Base-by-base conservation (phyloP, 2,113 vertebrate species). In the Centrocercus urophasianus region DNA sequence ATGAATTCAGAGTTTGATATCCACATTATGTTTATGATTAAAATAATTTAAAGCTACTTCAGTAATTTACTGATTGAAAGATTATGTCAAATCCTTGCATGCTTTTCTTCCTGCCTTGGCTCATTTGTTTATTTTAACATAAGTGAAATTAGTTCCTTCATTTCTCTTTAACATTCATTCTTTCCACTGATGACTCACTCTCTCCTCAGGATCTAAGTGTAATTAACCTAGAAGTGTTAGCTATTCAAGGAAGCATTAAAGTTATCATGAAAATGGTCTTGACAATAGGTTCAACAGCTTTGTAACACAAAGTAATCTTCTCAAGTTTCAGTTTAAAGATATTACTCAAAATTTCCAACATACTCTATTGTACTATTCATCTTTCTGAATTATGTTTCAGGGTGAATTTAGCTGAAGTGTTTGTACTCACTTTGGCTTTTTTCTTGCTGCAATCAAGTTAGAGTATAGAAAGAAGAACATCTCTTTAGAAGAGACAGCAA, bases 251-350 rank as follows among this genome's bases (percentile, higher is more conserved):
- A 96, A 24, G 60, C 92, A 87, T 72, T 81, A 74, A 88, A 88
- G 13, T 70, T 38, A 64, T 83, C 21, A 34, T 65, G 38, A 72
- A 80, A 79, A 69, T 54, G 16, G 13, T 63, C n/a, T 80, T 77
- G 77, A 95, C 86, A 67, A 40, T 86, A n/a, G 40, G 43, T 86
- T 93, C 60, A 48, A 85, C 64, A 94, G 93, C 88, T 94, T 95
- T 88, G 79, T 96, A 94, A 96, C 86, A 88, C 47, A 56, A 54
- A 84, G 63, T 69, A 79, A 36, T 87, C 21, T 77, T 95, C 76
- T 91, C 88, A 94, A 93, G 81, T 96, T 97, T 93, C 90, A 96
- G 88, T 94, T 91, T 64, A 82, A 91, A 65, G 73, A 38, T 89
- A 72, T 87, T 93, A 89, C 45, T 93, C 27, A 63, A 92, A 93